These are phyloP conservation scores for Catajapyx aquilonaris DNA, from an alignment of 1,140 invertebrate species.

Conservation along the genomic window DNA sequence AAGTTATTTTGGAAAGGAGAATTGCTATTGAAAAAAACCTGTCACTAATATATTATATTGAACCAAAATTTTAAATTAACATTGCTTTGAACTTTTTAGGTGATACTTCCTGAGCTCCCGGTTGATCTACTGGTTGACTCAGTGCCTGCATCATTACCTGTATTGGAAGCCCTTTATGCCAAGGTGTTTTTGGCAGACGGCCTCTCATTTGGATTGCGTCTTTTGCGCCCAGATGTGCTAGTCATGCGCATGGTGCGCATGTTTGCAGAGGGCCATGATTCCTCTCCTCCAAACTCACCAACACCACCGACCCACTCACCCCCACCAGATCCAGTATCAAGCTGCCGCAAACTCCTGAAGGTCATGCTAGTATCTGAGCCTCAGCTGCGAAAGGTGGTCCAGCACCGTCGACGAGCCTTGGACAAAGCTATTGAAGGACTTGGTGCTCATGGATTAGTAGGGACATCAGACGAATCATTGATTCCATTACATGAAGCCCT, in stretches of 20 bases:
- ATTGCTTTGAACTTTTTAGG: slow-evolving; percentile 21
- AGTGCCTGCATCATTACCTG: slow-evolving; percentile 59
- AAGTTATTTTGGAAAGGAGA: no score
- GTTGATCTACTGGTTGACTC: slow-evolving; percentile 68
- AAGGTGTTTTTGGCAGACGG: slow-evolving; percentile 32
- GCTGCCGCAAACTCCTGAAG: slow-evolving; percentile 32
- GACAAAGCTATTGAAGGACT: slow-evolving; percentile 66
- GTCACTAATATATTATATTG: no score
- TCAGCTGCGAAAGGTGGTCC: slow-evolving; percentile 30
- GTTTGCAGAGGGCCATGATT: slow-evolving; percentile 41
- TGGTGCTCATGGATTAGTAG: slow-evolving; percentile 66
- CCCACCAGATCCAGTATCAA: no score
- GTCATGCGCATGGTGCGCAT: slow-evolving; percentile 58
- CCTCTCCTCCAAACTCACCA: no score
- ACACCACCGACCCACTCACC: no score
- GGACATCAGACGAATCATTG: slow-evolving; percentile 31
- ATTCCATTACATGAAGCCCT: slow-evolving; percentile 31
- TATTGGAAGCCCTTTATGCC: slow-evolving; percentile 65
- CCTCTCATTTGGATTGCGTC: slow-evolving; percentile 12
- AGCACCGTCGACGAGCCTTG: slow-evolving; percentile 40
- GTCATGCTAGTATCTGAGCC: slow-evolving; percentile 33
- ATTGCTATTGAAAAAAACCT: no score
- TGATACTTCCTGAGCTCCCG: slow-evolving; percentile 40
- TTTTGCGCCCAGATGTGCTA: slow-evolving; percentile 48
- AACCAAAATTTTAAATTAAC: no score